phyloP scores from a whole-genome alignment of 2,113 vertebrate genomes.

The Oplegnathus fasciatus region DNA sequence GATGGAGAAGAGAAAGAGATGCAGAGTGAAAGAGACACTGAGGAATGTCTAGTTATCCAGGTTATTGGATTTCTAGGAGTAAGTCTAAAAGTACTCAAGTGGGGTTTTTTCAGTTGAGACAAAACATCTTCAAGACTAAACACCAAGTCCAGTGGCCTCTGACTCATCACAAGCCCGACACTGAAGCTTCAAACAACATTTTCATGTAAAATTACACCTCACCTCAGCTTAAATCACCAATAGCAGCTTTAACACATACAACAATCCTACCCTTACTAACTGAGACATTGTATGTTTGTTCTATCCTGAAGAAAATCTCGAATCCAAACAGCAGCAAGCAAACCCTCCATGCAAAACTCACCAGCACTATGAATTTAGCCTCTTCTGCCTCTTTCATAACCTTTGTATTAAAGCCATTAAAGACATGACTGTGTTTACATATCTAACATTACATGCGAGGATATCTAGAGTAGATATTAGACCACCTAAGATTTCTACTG shows the following conservation, averaged over 20 bases:
- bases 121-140: slow-evolving; percentile 38
- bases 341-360: neutral
- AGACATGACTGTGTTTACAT: neutral
- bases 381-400: neutral
- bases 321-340: too few relatives aligned
- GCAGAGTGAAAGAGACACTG: neutral
- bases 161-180: neutral
- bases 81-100: neutral
- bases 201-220: neutral
- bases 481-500: too few relatives aligned
- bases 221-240: neutral
- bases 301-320: too few relatives aligned
- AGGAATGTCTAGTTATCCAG: neutral
- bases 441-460: neutral
- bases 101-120: neutral
- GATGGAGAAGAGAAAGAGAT: neutral
- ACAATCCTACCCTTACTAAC: neutral
- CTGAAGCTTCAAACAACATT: neutral
- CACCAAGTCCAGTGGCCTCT: neutral
- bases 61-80: slow-evolving; percentile 1
- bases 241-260: neutral
- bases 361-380: neutral
- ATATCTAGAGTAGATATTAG: too few relatives aligned
- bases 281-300: neutral
- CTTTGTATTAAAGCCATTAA: too few relatives aligned